Percentiles rank a stretch among this genome's conserved stretches.
These are phyloP conservation scores for Platanista minor DNA, from an alignment of 2,113 vertebrate genomes.

Conservation along the genomic window DNA sequence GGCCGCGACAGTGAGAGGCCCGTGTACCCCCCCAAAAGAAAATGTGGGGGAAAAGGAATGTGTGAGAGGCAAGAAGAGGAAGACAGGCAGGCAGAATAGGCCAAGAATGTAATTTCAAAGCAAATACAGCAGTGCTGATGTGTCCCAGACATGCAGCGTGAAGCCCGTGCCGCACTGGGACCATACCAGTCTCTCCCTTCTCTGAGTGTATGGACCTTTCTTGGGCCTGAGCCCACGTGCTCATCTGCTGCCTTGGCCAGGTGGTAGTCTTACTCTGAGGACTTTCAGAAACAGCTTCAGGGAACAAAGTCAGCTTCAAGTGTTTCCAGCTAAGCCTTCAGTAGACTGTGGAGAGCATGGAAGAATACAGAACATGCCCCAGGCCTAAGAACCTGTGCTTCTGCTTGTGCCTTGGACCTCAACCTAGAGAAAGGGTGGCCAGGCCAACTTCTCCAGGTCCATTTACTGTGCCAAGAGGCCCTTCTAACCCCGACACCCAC, in stretches of 20 bases:
- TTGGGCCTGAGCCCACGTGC: neutral
- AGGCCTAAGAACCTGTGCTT: neutral
- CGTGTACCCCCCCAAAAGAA: too few relatives aligned
- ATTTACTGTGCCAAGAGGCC: neutral
- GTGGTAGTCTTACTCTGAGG: neutral
- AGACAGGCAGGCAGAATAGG: neutral
- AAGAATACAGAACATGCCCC: neutral
- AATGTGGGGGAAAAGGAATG: neutral
- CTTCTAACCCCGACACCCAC: accelerated
- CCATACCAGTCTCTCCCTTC: neutral
- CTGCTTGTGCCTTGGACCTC: neutral
- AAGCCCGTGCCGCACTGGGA: neutral
- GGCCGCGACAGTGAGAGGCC: too few relatives aligned
- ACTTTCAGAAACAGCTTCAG: neutral
- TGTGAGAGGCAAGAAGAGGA: neutral
- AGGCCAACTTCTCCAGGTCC: neutral
- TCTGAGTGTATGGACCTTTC: neutral
- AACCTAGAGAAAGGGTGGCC: neutral
- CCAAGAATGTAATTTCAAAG: neutral
- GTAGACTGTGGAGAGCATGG: neutral
- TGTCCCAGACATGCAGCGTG: neutral
- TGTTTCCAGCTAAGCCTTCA: neutral
- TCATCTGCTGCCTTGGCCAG: neutral
- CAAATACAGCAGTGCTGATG: neutral
- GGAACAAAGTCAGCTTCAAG: neutral